A percentile compares a stretch with the other conserved stretches of the same genome.
Conservation (phyloP, 64 coral and sea anemone species). For the Hydrozoanthus tunicans region DNA sequence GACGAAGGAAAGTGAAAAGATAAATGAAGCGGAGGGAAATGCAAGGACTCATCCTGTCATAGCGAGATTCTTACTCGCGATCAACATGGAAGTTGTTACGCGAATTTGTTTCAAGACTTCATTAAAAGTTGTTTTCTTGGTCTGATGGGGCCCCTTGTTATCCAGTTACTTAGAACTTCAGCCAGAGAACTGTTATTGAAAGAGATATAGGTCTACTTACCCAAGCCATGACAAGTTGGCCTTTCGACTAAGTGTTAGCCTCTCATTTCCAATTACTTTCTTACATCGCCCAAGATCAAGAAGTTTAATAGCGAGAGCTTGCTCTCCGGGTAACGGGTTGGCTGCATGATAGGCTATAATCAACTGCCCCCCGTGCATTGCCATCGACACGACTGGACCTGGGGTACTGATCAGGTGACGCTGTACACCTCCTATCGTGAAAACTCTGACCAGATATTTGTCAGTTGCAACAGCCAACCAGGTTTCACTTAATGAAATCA, state of each 20-base stretch:
- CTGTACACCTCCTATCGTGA: slow-evolving; percentile 96
- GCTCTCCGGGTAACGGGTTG: slow-evolving; percentile 84
- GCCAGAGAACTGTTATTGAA: too few relatives aligned
- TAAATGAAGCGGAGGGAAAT: too few relatives aligned
- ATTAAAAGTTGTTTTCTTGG: too few relatives aligned
- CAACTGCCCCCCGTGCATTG: slow-evolving; percentile 68
- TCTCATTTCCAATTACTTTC: slow-evolving; percentile 72
- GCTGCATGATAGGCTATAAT: slow-evolving; percentile 80
- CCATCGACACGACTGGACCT: slow-evolving; percentile 88
- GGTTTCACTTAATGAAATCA: slow-evolving; percentile 73
- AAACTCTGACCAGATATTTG: slow-evolving; percentile 77
- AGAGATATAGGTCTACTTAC: slow-evolving; percentile 36
- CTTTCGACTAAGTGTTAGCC: slow-evolving; percentile 80
- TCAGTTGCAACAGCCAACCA: slow-evolving; percentile 85
- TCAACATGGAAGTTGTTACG: too few relatives aligned
- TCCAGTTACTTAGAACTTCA: too few relatives aligned
- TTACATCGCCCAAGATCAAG: slow-evolving; percentile 68
- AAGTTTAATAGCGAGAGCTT: slow-evolving; percentile 81
- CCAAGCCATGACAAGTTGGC: slow-evolving; percentile 91
- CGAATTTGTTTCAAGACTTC: too few relatives aligned
- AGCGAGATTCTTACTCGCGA: too few relatives aligned
- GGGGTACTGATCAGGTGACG: slow-evolving; percentile 69
- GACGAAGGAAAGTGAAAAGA: too few relatives aligned
- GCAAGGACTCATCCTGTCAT: too few relatives aligned
- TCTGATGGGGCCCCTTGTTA: too few relatives aligned